These are phyloP conservation scores for Drosophila insularis DNA, from an alignment of 1,140 invertebrate genomes.

Conservation along the genomic window DNA sequence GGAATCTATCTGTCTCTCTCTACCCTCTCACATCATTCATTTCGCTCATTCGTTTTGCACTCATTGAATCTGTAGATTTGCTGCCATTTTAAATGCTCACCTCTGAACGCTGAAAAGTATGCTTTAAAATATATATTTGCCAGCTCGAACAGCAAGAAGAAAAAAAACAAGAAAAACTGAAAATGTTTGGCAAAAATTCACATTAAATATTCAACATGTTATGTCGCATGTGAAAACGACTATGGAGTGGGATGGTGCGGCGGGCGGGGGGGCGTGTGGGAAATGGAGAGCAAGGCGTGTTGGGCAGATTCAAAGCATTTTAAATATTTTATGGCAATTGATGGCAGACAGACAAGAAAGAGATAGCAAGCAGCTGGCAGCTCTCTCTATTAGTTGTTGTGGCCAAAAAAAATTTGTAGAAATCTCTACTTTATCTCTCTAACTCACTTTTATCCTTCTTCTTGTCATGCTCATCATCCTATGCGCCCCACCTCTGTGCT, in stretches of 20 bases:
- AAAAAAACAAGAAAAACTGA: conserved; percentile 40
- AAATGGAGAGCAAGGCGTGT: not conserved
- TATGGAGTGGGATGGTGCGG: not conserved
- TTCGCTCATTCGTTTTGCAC: too few relatives aligned
- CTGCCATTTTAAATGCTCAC: conserved; percentile 42
- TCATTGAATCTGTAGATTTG: conserved; percentile 33
- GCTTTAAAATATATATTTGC: conserved; percentile 68
- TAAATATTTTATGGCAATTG: conserved; percentile 76
- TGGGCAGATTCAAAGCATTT: conserved; percentile 48
- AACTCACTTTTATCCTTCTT: not conserved
- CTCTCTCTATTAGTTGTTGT: conserved; percentile 59
- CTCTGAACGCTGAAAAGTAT: conserved; percentile 48
- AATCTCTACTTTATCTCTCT: conserved; percentile 4
- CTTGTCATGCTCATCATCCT: not conserved
- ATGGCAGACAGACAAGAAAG: conserved; percentile 33
- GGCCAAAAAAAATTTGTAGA: conserved; percentile 21
- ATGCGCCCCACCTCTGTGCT: not conserved
- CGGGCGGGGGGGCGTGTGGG: not conserved
- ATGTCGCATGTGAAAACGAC: conserved; percentile 62
- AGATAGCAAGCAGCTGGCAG: conserved; percentile 1
- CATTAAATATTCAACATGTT: conserved; percentile 77
- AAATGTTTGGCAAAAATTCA: conserved; percentile 55
- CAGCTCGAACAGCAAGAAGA: conserved; percentile 4
- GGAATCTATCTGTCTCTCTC: conserved; percentile 10
- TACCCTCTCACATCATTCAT: not conserved